Percentiles rank a stretch among this genome's conserved stretches.
Conservation (phyloP, 2,113 vertebrate species). For the Copsychus sechellarum region DNA sequence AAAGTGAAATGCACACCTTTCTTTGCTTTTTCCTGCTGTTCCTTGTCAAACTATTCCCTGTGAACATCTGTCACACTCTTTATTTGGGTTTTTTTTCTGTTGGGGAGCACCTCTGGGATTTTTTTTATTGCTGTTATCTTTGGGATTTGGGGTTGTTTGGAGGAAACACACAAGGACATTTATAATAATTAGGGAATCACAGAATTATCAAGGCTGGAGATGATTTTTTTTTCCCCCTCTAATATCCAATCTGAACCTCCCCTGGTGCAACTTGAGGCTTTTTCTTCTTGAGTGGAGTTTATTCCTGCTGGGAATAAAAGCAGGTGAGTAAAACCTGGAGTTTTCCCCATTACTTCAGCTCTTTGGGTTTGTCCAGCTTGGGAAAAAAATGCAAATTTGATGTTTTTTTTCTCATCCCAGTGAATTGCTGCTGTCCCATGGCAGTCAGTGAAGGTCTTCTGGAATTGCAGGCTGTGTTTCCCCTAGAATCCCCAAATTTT, state of each 20-base stretch:
- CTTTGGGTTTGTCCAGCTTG: not conserved
- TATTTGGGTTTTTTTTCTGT: not conserved
- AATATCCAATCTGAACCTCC: not conserved
- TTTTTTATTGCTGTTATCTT: not conserved
- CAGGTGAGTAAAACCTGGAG: not conserved
- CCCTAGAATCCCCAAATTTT: not conserved
- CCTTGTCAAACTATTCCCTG: not conserved
- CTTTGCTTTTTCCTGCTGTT: not conserved
- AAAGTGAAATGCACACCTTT: not conserved
- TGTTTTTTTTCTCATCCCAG: not conserved
- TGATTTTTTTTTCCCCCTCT: not conserved
- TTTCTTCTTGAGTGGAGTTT: not conserved
- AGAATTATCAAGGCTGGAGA: not conserved
- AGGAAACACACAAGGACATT: not conserved
- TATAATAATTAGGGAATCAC: too few relatives aligned
- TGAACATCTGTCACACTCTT: not conserved
- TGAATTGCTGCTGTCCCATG: not conserved
- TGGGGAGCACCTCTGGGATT: not conserved
- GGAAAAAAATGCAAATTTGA: not conserved
- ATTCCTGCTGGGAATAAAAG: not conserved
- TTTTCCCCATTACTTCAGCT: accelerated
- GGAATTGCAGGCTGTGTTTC: not conserved
- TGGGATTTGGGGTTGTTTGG: not conserved
- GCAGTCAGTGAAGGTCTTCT: not conserved
- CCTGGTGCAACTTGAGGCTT: not conserved